Evolutionary conservation across 2,113 vertebrate genomes (phyloP).

Genomic region (Todiramphus saurophagus): DNA sequence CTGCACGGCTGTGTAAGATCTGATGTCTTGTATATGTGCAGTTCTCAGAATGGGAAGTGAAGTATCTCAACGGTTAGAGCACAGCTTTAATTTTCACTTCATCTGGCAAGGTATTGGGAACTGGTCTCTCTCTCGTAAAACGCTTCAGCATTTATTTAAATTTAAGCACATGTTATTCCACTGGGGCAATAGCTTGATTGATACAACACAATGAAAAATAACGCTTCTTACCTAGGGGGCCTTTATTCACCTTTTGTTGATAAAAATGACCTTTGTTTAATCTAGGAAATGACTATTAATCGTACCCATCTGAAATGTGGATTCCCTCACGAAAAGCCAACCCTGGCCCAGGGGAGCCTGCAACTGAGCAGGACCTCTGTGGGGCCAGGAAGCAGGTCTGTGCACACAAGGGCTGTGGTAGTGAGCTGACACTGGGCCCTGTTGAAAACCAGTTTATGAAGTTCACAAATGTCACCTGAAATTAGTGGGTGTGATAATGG

Average conservation of each 20-base stretch:
- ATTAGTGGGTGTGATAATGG: neutral
- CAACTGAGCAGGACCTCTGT: fast-evolving
- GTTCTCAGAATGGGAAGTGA: neutral
- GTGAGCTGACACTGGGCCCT: neutral
- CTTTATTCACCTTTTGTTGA: neutral
- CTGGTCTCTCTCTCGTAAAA: neutral
- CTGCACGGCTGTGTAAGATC: neutral
- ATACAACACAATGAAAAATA: constrained; percentile 10
- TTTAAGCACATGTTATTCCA: neutral
- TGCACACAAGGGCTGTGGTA: neutral
- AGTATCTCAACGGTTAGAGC: neutral
- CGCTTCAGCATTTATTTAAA: neutral
- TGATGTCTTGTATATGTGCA: neutral
- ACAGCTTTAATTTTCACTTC: neutral
- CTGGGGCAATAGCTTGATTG: neutral
- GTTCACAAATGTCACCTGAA: neutral
- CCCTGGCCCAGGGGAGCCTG: neutral
- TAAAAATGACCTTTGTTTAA: neutral
- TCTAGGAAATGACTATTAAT: neutral
- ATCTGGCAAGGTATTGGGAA: neutral
- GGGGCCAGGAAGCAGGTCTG: neutral
- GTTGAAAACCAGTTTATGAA: neutral
- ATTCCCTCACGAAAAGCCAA: neutral
- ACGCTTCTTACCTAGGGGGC: neutral
- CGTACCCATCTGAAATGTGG: neutral